phyloP scores from a whole-genome alignment of 2,797 vertebrate species.

The Florisuga fusca region DNA sequence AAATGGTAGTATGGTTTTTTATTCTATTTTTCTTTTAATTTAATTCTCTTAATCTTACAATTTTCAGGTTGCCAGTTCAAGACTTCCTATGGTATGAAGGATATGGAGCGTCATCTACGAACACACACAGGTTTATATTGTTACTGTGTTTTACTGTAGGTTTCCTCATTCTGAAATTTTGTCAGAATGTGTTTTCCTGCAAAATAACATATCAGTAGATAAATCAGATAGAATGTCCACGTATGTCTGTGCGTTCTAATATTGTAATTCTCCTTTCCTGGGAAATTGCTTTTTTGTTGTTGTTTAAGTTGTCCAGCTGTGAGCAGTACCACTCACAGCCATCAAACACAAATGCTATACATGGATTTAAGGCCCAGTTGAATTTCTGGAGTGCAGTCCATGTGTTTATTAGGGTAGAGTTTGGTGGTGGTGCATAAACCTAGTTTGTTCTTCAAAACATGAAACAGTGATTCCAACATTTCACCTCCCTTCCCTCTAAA shows the following conservation, averaged over 20 bases:
- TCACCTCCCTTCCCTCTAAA: not conserved
- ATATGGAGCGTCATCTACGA: constrained; percentile 96
- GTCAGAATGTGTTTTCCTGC: not conserved
- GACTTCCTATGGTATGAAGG: constrained; percentile 97
- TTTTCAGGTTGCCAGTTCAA: constrained; percentile 93
- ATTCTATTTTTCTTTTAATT: not conserved
- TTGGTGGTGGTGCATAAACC: not conserved
- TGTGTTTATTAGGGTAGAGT: not conserved
- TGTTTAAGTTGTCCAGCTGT: not conserved
- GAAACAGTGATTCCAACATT: not conserved
- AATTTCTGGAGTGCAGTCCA: not conserved
- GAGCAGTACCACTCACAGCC: not conserved
- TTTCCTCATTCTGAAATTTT: not conserved
- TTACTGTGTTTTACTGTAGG: not conserved
- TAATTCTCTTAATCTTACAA: not conserved
- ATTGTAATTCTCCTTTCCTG: not conserved
- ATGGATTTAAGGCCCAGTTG: not conserved
- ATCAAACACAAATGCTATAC: rapidly evolving
- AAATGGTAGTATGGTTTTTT: not conserved
- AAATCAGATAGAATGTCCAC: not conserved
- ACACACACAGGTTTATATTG: constrained; percentile 90
- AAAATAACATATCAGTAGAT: not conserved
- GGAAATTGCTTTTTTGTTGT: not conserved
- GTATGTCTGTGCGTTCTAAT: rapidly evolving
- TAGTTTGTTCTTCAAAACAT: not conserved